Evolutionary conservation across 2,797 vertebrate genomes (phyloP), one percentile per base, ranked within the genome.

Genomic region (Tadarida brasiliensis): DNA sequence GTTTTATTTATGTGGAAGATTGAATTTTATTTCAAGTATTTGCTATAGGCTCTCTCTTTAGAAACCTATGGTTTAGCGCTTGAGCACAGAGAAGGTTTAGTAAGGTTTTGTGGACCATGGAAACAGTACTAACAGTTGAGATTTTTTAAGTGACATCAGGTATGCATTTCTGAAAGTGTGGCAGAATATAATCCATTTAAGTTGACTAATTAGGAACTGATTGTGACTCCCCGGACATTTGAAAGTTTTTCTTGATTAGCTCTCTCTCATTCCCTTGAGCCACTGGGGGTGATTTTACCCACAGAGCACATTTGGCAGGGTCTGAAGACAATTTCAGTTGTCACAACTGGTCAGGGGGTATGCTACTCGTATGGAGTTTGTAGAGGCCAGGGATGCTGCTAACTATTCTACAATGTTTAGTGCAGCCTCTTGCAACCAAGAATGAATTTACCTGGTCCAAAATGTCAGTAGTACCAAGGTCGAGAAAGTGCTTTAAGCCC

Each of bases 1-100:
- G 26, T 94, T 96, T 91, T 90, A 70, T 85, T 92, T 97, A 96
- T 76, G 24, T 80, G 92, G 74, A 85, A 89, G 56, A 84, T 76
- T 77, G 85, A 84, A 81, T 96, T 95, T 94, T 92, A 93, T 94
- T 51, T 51, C 22, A 87, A 86, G n/a, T 83, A 61, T 96, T 84
- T 95, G 74, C 44, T 97, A 24, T 33, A 59, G 33, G 22, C 1
- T 91, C 71, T 95, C 19, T 81, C 24, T 92, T 90, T 92, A 83
- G 44, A 87, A 83, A 67, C 14, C 15, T 20, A 39, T 61, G 44
- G 4, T 84, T 92, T 33, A 77, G 26, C 26, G 80, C 54, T 88
- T 91, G 71, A 95, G 33, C 51, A 59, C 22, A 87, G 54, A 93
- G 84, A 89, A 88, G 74, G 71, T 63, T 83, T 49, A 59, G 24